Percentiles rank a stretch among this genome's conserved stretches.
phyloP scores from a whole-genome alignment of 2,113 vertebrate genomes.

The Eclectus roratus region DNA sequence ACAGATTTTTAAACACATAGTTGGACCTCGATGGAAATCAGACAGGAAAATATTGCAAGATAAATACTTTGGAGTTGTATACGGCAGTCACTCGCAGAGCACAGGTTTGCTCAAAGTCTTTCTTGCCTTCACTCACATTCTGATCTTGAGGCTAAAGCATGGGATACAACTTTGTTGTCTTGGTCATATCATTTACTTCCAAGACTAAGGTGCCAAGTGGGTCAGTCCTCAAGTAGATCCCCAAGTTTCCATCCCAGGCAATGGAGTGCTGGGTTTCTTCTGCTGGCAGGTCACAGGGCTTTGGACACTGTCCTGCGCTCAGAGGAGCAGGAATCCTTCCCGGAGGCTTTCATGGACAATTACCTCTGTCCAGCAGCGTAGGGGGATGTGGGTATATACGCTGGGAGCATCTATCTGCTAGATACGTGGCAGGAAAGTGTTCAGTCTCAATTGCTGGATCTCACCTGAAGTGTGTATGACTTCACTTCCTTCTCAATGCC shows the following conservation, averaged over 20 bases:
- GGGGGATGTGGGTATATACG: accelerated
- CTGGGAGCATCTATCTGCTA: accelerated
- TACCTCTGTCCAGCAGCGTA: accelerated
- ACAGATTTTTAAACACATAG: not conserved
- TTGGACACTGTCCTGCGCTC: not conserved
- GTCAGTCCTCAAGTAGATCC: not conserved
- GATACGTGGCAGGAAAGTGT: accelerated
- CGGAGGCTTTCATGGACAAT: accelerated
- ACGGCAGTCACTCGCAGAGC: not conserved
- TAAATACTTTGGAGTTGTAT: not conserved
- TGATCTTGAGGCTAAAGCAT: not conserved
- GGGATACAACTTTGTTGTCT: not conserved
- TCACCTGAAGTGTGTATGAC: not conserved
- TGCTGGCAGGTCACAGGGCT: not conserved
- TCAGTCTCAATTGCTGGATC: not conserved
- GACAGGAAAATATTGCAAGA: not conserved
- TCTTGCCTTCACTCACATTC: not conserved
- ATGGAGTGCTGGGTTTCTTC: not conserved
- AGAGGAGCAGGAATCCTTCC: not conserved
- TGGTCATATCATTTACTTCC: not conserved
- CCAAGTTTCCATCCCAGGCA: not conserved
- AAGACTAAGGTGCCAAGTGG: not conserved
- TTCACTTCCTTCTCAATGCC: not conserved
- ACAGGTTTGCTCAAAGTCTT: not conserved
- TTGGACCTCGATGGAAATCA: not conserved